A percentile compares a stretch with the other conserved stretches of the same genome.
phyloP scores from a whole-genome alignment of 2,113 vertebrate genomes.

The Neomonachus schauinslandi region DNA sequence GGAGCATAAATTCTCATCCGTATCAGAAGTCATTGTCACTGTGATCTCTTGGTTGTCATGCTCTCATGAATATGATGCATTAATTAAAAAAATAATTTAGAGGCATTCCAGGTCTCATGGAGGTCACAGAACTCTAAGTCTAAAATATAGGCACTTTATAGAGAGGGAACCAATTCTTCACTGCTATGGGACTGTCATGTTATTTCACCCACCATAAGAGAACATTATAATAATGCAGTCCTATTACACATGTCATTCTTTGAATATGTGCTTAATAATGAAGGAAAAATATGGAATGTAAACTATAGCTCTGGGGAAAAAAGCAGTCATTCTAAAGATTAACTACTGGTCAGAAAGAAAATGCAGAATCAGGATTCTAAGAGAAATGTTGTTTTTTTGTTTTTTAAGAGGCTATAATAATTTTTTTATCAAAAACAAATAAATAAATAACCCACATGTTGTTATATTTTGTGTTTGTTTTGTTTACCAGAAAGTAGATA shows the following conservation, averaged over 20 bases:
- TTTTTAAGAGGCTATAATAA: constrained; percentile 21
- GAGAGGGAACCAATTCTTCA: not conserved
- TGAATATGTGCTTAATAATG: not conserved
- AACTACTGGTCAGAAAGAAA: constrained; percentile 21
- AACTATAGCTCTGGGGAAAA: not conserved
- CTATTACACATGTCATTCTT: not conserved
- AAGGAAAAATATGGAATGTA: not conserved
- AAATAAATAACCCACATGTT: not conserved
- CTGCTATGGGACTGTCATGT: not conserved
- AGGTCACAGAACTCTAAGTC: constrained; percentile 33
- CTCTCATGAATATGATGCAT: not conserved
- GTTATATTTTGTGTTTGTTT: constrained; percentile 1
- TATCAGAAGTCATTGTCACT: not conserved
- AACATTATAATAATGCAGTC: not conserved
- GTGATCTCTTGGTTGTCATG: not conserved
- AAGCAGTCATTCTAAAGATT: not conserved
- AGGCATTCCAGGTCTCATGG: not conserved
- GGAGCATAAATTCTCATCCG: not conserved
- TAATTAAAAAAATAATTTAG: constrained; percentile 73
- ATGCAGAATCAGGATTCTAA: not conserved
- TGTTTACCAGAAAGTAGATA: not conserved
- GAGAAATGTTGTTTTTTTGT: not conserved
- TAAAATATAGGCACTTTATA: not conserved
- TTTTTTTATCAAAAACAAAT: not conserved
- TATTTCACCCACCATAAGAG: not conserved